A percentile compares a stretch with the other conserved stretches of the same genome.
Conservation (phyloP, 2,797 vertebrate genomes). For the Natrix natrix region DNA sequence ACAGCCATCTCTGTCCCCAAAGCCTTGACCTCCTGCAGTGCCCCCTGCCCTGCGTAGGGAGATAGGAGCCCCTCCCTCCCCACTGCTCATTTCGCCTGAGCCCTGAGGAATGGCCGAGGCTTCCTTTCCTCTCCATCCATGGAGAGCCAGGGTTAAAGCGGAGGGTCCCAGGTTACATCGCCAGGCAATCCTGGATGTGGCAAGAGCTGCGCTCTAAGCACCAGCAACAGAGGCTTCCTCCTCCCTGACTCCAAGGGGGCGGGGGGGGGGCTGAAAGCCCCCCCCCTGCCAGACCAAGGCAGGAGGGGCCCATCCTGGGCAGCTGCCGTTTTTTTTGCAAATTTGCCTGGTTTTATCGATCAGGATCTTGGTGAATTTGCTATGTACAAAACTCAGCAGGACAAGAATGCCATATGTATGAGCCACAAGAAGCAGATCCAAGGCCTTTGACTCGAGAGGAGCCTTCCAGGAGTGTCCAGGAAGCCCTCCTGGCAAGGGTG, state of each 20-base stretch:
- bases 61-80: background rate
- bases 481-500: background rate
- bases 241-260: too few relatives aligned
- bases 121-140: background rate
- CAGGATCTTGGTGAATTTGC: constrained; percentile 41
- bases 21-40: background rate
- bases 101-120: background rate
- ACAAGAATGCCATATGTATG: constrained; percentile 45
- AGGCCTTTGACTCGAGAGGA: background rate
- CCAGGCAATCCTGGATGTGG: background rate
- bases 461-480: background rate
- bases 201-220: background rate
- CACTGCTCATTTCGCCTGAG: background rate
- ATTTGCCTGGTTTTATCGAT: constrained; percentile 54
- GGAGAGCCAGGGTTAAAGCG: background rate
- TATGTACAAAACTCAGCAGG: constrained; percentile 43
- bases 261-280: too few relatives aligned
- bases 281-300: too few relatives aligned
- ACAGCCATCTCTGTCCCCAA: background rate
- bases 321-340: background rate
- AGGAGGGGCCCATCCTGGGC: background rate
- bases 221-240: background rate
- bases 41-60: too few relatives aligned
- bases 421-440: constrained; percentile 24
- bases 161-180: background rate